Evolutionary conservation across 1,140 invertebrate species (phyloP).

Genomic region (Hycleus phaleratus): DNA sequence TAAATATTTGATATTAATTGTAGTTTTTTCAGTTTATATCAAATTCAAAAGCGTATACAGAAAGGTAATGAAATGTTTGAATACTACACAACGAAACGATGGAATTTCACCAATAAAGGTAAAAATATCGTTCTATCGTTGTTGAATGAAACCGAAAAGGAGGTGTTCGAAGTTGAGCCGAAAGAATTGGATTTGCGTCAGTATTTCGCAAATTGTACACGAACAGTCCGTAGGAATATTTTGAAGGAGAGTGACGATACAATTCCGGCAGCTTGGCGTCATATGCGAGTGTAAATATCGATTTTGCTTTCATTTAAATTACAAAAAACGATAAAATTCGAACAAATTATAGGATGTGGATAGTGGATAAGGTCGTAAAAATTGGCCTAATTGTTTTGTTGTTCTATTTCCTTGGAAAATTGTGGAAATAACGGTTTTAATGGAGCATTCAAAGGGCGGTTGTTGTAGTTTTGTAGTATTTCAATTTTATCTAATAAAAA

Average conservation of each 20-base stretch:
- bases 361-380: too few relatives aligned
- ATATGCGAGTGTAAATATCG: conserved; percentile 32
- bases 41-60: conserved; percentile 63
- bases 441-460: too few relatives aligned
- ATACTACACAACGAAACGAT: conserved; percentile 74
- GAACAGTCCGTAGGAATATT: conserved; percentile 42
- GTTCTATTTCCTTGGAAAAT: too few relatives aligned
- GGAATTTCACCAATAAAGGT: conserved; percentile 60
- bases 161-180: conserved; percentile 36
- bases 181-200: conserved; percentile 34
- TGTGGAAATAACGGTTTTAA: too few relatives aligned
- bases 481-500: too few relatives aligned
- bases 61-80: conserved; percentile 77
- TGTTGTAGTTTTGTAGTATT: too few relatives aligned
- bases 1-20: neutral
- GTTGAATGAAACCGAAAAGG: conserved; percentile 34
- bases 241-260: conserved; percentile 47
- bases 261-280: conserved; percentile 42
- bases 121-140: conserved; percentile 1
- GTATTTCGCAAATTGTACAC: conserved; percentile 38
- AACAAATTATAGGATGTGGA: too few relatives aligned
- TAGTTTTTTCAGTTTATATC: conserved; percentile 51
- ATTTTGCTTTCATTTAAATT: too few relatives aligned
- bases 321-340: too few relatives aligned
- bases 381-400: too few relatives aligned